Percentiles rank a stretch among this genome's conserved stretches.
Conservation (phyloP, 1,140 invertebrate species). For the Zaprionus lachaisei region DNA sequence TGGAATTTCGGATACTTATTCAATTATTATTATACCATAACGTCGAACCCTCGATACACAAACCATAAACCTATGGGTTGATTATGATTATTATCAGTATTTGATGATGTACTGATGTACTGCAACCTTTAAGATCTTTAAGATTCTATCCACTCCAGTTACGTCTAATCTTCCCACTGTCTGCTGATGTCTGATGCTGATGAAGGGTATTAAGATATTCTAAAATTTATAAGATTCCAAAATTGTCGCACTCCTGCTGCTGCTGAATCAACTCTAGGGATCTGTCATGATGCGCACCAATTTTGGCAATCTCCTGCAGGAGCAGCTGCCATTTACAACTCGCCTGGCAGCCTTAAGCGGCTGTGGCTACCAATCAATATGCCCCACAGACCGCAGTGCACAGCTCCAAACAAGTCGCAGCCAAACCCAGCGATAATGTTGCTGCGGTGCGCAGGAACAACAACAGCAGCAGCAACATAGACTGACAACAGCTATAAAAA, state of each 20-base stretch:
- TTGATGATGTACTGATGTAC: too few relatives aligned
- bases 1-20: too few relatives aligned
- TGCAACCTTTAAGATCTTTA: too few relatives aligned
- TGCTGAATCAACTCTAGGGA: constrained; percentile 7
- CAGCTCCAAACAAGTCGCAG: constrained; percentile 59
- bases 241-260: neutral
- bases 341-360: constrained; percentile 31
- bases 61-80: too few relatives aligned
- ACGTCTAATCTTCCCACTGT: too few relatives aligned
- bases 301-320: constrained; percentile 23
- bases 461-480: constrained; percentile 36
- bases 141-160: too few relatives aligned
- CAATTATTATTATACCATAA: too few relatives aligned
- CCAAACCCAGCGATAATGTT: constrained; percentile 75
- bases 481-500: constrained; percentile 29
- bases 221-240: neutral
- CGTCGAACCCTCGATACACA: too few relatives aligned
- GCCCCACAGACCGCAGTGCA: constrained; percentile 54
- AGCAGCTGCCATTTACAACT: constrained; percentile 7
- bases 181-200: too few relatives aligned
- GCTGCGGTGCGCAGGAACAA: constrained; percentile 65
- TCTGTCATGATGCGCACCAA: constrained; percentile 16
- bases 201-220: neutral
- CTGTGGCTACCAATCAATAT: constrained; percentile 65
- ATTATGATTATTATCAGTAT: too few relatives aligned